These are phyloP conservation scores for Tautogolabrus adspersus DNA, from an alignment of 2,113 vertebrate genomes.

Conservation along the genomic window DNA sequence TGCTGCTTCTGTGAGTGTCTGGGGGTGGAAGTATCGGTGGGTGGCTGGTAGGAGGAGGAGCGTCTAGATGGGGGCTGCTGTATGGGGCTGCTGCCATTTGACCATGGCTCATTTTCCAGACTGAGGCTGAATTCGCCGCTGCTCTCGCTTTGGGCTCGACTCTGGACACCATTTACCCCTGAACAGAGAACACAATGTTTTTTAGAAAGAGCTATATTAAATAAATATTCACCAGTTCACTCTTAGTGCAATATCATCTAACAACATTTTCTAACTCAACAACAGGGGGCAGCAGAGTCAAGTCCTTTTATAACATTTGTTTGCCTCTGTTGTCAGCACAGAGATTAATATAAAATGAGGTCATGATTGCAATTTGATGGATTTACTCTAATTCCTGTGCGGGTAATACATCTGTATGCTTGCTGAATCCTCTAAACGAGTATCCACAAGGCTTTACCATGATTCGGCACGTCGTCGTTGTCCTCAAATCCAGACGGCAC, in stretches of 20 bases:
- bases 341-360: conserved; percentile 80
- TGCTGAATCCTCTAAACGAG: conserved; percentile 64
- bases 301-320: background rate
- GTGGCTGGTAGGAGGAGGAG: conserved; percentile 84
- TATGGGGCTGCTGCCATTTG: conserved; percentile 91
- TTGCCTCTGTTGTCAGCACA: conserved; percentile 23
- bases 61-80: conserved; percentile 84
- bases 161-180: conserved; percentile 85
- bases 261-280: conserved; percentile 20
- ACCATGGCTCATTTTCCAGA: conserved; percentile 91
- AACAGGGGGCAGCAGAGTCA: conserved; percentile 67
- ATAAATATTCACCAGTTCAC: background rate
- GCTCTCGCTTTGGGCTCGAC: conserved; percentile 94
- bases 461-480: conserved; percentile 67
- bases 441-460: conserved; percentile 67
- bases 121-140: conserved; percentile 92
- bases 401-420: conserved; percentile 72
- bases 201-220: background rate
- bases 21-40: conserved; percentile 78
- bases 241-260: background rate
- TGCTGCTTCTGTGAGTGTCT: conserved; percentile 46
- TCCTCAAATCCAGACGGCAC: conserved; percentile 75
- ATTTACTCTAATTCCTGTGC: conserved; percentile 76
- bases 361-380: conserved; percentile 75
- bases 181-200: conserved; percentile 1